Evolutionary conservation across 2,113 vertebrate genomes (phyloP).

Genomic region (Hyperopisus bebe): DNA sequence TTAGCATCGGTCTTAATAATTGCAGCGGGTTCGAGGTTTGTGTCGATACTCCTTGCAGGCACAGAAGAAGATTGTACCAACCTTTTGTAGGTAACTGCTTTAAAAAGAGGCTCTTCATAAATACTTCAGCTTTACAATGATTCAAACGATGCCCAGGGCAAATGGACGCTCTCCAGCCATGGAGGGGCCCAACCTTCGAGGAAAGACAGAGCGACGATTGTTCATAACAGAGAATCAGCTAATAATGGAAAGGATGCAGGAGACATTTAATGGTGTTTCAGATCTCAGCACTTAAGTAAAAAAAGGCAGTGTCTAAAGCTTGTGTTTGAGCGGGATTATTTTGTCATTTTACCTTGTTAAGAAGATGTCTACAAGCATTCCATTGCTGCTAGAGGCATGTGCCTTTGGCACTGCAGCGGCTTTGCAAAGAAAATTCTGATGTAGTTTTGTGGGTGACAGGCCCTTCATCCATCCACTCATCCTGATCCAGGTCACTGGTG

Average conservation of each 20-base stretch:
- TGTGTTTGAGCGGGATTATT: not conserved
- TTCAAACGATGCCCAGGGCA: conserved; percentile 7
- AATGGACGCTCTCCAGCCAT: conserved; percentile 16
- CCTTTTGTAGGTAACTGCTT: not conserved
- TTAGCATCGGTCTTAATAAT: not conserved
- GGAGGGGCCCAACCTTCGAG: not conserved
- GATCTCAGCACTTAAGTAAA: not conserved
- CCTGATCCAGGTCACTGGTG: not conserved
- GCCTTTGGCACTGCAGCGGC: not conserved
- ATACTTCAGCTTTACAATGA: conserved; percentile 2
- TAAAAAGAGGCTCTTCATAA: conserved; percentile 11
- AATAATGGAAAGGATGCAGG: not conserved
- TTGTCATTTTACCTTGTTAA: not conserved
- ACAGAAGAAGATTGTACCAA: conserved; percentile 10
- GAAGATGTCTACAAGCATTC: not conserved
- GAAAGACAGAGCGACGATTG: not conserved
- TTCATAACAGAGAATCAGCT: not conserved
- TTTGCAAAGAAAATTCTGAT: not conserved
- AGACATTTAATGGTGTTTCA: not conserved
- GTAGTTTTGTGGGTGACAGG: not conserved
- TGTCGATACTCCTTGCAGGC: conserved; percentile 11
- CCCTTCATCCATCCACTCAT: not conserved
- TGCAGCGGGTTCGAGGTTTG: not conserved
- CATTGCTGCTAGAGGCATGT: not conserved
- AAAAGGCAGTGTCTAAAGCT: not conserved